Base-by-base conservation (phyloP, 2,797 vertebrate species). In the Cynodonichthys magdalenae region DNA sequence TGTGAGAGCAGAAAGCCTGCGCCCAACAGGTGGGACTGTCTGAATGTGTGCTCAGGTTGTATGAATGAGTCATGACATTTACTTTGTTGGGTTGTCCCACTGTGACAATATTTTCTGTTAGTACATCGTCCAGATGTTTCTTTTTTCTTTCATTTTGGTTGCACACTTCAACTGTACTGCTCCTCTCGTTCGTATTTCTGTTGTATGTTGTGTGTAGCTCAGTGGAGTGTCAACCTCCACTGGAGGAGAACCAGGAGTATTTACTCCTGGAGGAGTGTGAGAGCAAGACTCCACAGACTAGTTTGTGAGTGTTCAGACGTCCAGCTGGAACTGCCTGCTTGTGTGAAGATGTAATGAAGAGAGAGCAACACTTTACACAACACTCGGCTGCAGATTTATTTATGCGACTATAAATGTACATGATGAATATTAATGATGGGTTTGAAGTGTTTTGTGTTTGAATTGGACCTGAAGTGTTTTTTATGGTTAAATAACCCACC, bases 1-100 rank as follows among this genome's bases (percentile, higher is more conserved):
- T 99, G 97, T 92, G 96, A 98, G 92, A 99, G 96, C 93, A 99
- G 98, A 94, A 99, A 96, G 87, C 97, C 96, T 12, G 97, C 97
- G 84, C 92, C 95, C 54, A 87, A 90, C 88, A 98, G 96, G 98
- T 99, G 83, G 93, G 87, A 56, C 39, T 63, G 46, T 34, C 39
- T 54, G 7, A 11, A 4, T 9, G 1, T 15, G 2, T 36, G n/a
- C 15, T 49, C 10, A 19, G 36, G 19, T 49, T 10, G 11, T n/a
- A 17, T 15, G n/a, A 18, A 44, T 41, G 24, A 46, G 24, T 52
- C 11, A 12, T 39, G 36, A 39, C 36, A 39, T 39, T 39, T 39
- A 39, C 36, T 39, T 39, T 39, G 36, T 39, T 39, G 36, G 10
- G 36, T 39, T 12, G 36, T 39, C 11, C 36, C 15, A 24, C 50